phyloP scores from a whole-genome alignment of 2,113 vertebrate genomes.

The Apteryx mantelli region DNA sequence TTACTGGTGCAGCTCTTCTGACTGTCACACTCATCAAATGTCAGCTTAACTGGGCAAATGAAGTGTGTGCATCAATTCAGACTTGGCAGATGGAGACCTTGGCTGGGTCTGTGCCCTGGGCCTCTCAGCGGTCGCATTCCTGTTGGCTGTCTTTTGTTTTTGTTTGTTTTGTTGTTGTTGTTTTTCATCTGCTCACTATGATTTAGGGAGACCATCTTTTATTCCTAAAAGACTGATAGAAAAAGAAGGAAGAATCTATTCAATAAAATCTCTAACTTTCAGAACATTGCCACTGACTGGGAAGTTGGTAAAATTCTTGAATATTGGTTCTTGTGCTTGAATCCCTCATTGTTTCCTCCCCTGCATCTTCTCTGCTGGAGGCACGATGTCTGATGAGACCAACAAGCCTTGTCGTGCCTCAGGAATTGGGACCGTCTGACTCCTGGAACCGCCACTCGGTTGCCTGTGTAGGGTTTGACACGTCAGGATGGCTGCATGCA shows the following conservation, averaged over 20 bases:
- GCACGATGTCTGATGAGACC: accelerated
- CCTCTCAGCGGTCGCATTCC: not conserved
- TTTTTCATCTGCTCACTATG: accelerated
- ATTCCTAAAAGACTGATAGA: not conserved
- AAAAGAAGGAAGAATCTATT: not conserved
- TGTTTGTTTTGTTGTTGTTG: not conserved
- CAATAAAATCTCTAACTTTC: not conserved
- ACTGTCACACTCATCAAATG: not conserved
- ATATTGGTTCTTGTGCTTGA: not conserved
- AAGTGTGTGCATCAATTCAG: not conserved
- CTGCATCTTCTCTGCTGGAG: not conserved
- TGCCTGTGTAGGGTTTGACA: not conserved
- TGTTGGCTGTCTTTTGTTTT: not conserved
- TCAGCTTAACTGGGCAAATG: not conserved
- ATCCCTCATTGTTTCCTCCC: not conserved
- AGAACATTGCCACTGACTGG: not conserved
- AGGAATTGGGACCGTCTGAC: accelerated
- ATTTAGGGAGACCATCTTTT: not conserved
- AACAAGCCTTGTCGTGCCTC: accelerated
- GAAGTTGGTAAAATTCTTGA: not conserved
- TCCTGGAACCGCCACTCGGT: accelerated
- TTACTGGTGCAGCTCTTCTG: not conserved
- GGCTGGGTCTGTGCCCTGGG: not conserved
- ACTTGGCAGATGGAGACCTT: not conserved
- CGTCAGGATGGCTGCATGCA: not conserved